Evolutionary conservation across 2,113 vertebrate species (phyloP), one percentile per base, ranked within the genome.

Genomic region (Lycaon pictus): DNA sequence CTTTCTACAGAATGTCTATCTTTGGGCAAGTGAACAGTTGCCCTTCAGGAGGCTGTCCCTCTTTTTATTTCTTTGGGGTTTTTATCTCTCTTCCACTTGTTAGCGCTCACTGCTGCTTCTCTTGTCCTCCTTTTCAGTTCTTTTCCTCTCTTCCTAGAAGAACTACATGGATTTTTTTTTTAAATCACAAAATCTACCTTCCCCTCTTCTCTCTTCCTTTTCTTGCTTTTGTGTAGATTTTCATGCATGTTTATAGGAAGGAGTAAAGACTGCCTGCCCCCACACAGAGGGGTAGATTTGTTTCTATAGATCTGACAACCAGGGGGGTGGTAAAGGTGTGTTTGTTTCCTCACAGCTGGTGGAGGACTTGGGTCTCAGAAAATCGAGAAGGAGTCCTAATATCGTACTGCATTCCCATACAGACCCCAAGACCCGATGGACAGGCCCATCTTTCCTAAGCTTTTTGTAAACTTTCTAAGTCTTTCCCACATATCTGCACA

Each of bases 61-160:
- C 60, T 48, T 27, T 16, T 62, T 43, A 6, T 43, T 65, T 65
- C 48, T 65, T 63, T 37, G 7, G 2, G 25, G 13, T 23, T 48
- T 25, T 43, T 29, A 43, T 56, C 58, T 67, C 51, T 17, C 15
- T 62, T 53, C 35, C 11, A 84, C 69, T 88, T 29, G 76, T 72
- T 81, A 27, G 8, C 48, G 37, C 58, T 43, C 43, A 43, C 86
- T 51, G 65, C n/a, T 53, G 17, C 23, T 71, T 93, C 53, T 9
- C 9, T 62, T 71, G 48, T 8, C 51, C 8, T 32, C 65, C 35
- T 79, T 3, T 16, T 67, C 16, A 51, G 48, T 74, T 48, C 27
- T 96, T 91, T 96, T 56, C 71, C 43, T 43, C 17, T 58, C 35
- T 56, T 90, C 48, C 29, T 60, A 74, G 67, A 91, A 92, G 29